Conservation (phyloP, 2,113 vertebrate genomes). For the Syngnathus floridae region DNA sequence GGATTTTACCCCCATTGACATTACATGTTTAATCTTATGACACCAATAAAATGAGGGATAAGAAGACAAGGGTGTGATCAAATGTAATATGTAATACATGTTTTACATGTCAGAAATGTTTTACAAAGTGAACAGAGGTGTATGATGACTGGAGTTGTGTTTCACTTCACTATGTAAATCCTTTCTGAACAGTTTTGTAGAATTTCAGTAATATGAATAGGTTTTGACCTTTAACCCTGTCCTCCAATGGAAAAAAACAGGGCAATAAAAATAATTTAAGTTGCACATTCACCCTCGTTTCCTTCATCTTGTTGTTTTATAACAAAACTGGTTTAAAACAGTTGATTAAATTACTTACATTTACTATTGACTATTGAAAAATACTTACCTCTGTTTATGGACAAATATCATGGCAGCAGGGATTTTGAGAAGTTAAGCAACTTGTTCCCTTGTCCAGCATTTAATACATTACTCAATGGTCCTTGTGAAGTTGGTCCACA, state of each 20-base stretch:
- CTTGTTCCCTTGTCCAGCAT: not conserved
- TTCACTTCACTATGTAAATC: not conserved
- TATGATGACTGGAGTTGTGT: not conserved
- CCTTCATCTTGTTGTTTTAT: conserved; percentile 4
- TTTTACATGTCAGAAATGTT: conserved; percentile 24
- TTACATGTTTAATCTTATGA: conserved; percentile 23
- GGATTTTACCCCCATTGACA: conserved; percentile 40
- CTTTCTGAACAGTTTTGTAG: not conserved
- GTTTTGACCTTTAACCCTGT: conserved; percentile 46
- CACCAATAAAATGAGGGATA: conserved; percentile 43
- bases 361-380: not conserved
- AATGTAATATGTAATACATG: conserved; percentile 25
- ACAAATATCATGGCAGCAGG: not conserved
- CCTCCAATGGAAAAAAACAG: conserved; percentile 28
- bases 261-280: conserved; percentile 53
- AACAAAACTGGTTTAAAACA: too few relatives aligned
- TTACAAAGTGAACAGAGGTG: too few relatives aligned
- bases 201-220: conserved; percentile 26
- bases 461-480: not conserved
- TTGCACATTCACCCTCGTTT: conserved; percentile 37
- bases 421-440: not conserved
- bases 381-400: not conserved
- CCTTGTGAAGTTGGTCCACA: conserved; percentile 6
- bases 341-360: not conserved
- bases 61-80: not conserved